Base-by-base conservation (phyloP, 1,140 invertebrate species). In the Muscidifurax raptorellus region DNA sequence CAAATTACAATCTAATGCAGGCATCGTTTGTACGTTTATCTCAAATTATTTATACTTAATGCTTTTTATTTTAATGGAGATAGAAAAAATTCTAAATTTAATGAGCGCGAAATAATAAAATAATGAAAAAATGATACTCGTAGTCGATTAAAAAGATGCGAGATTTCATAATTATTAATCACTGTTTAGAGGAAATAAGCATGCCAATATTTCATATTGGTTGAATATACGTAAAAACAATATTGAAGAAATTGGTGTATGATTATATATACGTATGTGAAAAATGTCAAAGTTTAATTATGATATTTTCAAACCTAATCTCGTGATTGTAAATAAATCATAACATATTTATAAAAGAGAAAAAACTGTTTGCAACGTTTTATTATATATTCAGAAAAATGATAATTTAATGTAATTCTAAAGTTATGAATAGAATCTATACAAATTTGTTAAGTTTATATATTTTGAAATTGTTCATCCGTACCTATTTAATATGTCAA, bases 311-410 rank as follows among this genome's bases (percentile, higher is more conserved):
- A 44, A 64, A 30, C 32, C 13, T 69, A 40, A 22, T n/a, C 30
- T 82, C 28, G 22, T 32, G 40, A 69, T 77, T 83, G 72, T 83
- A 78, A 83, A 78, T 83, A 78, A n/a, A 76, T 83, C 25, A 64
- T 25, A 76, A 75, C 4, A 27, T 25, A 47, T 77, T 77, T 77
- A 77, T 59, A 12, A 36, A n/a, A 52, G 1, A 32, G 13, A n/a
- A 72, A 7, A 25, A 15, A 67, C 44, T 30, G 40, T 2, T 80
- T 47, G 18, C 47, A 10, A 47, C 28, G 30, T 22, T 71, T 40
- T 22, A 30, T 30, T 22, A 52, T 30, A 12, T 1, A 36, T 67
- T 30, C 28, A 40, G 32, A 6, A 59, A 59, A 59, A 59, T 59
- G 15, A 18, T 47, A 15, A 40, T 40, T 40, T 40, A 47, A 47